Evolutionary conservation across 2,113 vertebrate species (phyloP), one percentile per base, ranked within the genome.

Genomic region (Paradisaea rubra): DNA sequence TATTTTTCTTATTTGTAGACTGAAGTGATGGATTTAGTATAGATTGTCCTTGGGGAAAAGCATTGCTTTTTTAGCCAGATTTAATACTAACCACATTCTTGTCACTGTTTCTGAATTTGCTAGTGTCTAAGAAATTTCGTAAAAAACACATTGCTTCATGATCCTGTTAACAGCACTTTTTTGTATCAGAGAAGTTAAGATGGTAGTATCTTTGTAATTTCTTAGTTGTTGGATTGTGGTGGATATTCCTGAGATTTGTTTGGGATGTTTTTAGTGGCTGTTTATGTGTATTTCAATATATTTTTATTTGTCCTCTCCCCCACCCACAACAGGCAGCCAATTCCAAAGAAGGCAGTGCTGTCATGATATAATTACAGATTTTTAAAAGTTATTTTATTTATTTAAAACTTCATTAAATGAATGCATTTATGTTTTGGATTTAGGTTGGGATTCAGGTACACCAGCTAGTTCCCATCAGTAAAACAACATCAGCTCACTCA

Each of bases 391-490:
- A 31, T 5, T 28, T 47, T 49, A 6, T 41, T 60, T 53, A n/a
- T 41, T 82, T 57, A 45, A 59, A 72, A 65, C 65, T 60, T 81
- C 7, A 44, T 76, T 27, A 85, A 79, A 72, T 50, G 0, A 59
- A 53, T 54, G 7, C 66, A 11, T 77, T 80, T 11, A 30, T 94
- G 44, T 91, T 89, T 69, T 91, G 65, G 13, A 65, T 97, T 84
- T 93, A 98, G 98, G 98, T 98, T 89, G 99, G 99, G 83, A 98
- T 99, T 97, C 99, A 99, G 70, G 98, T 99, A 71, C 98, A 99
- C 76, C 98, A 99, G 65, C 97, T 99, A 76, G 97, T 99, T 88
- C 98, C 98, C 79, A 92, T 96, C 86, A 97, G 94, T 87, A 95
- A 96, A 56, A 95, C 81, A 33, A 81, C 86, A 27, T 96, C 97